A percentile compares a stretch with the other conserved stretches of the same genome.
These are phyloP conservation scores for Leptatherina wallacei DNA, from an alignment of 2,797 vertebrate species.

Conservation along the genomic window DNA sequence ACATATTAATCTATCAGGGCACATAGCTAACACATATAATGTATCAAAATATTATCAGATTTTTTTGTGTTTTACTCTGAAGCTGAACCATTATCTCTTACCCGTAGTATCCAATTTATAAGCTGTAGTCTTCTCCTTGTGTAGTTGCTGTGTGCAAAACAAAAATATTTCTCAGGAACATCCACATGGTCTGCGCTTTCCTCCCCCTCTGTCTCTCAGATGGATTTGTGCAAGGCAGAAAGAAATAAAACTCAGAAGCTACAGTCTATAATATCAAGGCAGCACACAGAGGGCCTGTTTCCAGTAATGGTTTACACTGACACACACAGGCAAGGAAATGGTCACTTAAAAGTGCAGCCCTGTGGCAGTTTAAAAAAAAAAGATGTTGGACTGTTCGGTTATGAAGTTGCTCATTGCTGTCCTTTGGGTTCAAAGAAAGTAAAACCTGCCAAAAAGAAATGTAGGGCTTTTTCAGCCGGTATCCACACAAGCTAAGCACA, in stretches of 20 bases:
- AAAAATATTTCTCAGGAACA: conserved; percentile 26
- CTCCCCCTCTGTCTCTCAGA: conserved; percentile 37
- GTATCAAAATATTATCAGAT: conserved; percentile 43
- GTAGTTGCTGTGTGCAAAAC: conserved; percentile 18
- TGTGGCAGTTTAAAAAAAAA: conserved; percentile 57
- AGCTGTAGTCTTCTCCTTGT: conserved; percentile 2
- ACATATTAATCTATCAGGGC: conserved; percentile 60
- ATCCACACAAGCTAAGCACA: neutral
- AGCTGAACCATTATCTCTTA: conserved; percentile 46
- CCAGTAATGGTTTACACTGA: conserved; percentile 68
- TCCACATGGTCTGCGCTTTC: conserved; percentile 17
- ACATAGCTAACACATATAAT: conserved; percentile 41
- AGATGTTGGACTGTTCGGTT: conserved; percentile 52
- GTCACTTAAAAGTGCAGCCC: conserved; percentile 75
- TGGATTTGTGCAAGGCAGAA: conserved; percentile 55
- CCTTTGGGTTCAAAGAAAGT: conserved; percentile 42
- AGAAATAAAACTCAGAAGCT: conserved; percentile 52
- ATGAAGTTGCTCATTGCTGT: conserved; percentile 49
- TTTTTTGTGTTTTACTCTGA: conserved; percentile 30
- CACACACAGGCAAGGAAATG: conserved; percentile 64
- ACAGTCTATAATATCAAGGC: conserved; percentile 63
- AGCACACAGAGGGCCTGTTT: conserved; percentile 62
- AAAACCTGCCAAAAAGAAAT: conserved; percentile 15
- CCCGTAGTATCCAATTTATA: conserved; percentile 9
- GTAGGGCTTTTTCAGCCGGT: neutral